A percentile compares a stretch with the other conserved stretches of the same genome.
Conservation (phyloP, 2,113 vertebrate genomes). For the Seriola rivoliana region DNA sequence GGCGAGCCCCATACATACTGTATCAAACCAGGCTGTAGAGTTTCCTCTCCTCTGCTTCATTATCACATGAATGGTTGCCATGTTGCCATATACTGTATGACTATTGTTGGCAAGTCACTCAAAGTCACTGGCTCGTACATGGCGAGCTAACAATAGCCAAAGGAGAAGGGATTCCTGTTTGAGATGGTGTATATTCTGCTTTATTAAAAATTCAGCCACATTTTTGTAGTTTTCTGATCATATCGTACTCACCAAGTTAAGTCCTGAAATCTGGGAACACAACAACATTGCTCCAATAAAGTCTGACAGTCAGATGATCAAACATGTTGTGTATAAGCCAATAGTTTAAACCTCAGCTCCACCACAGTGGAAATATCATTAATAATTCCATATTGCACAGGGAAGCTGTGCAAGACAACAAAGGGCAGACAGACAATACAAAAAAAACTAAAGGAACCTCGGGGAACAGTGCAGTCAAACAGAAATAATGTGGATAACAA, state of each 20-base stretch:
- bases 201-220: background rate
- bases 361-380: constrained; percentile 14
- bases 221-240: background rate
- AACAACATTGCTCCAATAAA: background rate
- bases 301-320: background rate
- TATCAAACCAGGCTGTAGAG: constrained; percentile 44
- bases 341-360: background rate
- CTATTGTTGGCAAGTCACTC: constrained; percentile 69
- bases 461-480: constrained; percentile 6
- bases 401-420: constrained; percentile 9
- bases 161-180: constrained; percentile 16
- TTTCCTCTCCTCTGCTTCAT: constrained; percentile 73
- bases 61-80: constrained; percentile 76
- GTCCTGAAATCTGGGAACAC: background rate
- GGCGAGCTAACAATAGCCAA: constrained; percentile 43
- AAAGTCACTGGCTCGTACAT: constrained; percentile 60
- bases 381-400: constrained; percentile 1
- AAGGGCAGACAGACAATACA: background rate
- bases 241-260: background rate
- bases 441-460: constrained; percentile 28
- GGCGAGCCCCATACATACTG: constrained; percentile 31
- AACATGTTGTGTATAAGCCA: constrained; percentile 2
- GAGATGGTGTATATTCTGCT: background rate
- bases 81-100: constrained; percentile 64
- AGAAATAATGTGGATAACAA: background rate